These are phyloP conservation scores for Lepus timidus DNA, from an alignment of 2,113 vertebrate species.

Conservation along the genomic window DNA sequence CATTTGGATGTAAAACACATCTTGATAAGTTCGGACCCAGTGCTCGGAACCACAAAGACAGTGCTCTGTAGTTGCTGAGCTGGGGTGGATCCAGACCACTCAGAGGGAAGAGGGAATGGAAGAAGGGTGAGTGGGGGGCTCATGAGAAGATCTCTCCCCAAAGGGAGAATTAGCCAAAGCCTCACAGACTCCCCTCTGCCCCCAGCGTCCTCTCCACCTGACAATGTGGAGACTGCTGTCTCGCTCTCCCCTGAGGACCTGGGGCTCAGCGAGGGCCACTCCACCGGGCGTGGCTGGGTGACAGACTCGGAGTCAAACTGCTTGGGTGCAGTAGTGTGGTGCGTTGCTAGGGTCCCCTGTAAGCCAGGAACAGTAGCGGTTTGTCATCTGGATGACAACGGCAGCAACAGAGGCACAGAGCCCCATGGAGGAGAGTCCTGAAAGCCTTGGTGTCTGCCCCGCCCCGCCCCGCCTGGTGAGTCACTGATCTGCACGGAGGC, in stretches of 20 bases:
- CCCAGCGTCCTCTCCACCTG: too few species aligned
- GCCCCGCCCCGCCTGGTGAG: background rate
- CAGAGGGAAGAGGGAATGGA: fast-evolving
- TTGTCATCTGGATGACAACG: too few species aligned
- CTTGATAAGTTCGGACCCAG: background rate
- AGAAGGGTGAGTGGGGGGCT: fast-evolving
- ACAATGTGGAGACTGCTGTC: too few species aligned
- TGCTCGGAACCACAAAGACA: background rate
- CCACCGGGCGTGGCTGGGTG: fast-evolving
- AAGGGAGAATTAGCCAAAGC: background rate
- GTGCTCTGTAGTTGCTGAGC: background rate
- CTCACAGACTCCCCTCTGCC: too few species aligned
- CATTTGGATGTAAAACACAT: background rate
- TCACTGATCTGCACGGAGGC: background rate
- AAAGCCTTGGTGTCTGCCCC: background rate
- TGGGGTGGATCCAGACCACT: background rate
- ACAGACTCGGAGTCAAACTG: background rate
- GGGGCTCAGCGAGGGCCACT: background rate
- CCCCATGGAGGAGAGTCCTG: background rate
- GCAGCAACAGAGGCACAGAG: background rate
- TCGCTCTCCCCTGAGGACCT: too few species aligned
- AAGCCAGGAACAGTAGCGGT: background rate
- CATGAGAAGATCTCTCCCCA: background rate
- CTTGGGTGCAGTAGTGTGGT: background rate
- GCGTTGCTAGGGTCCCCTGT: background rate